Conservation (phyloP, 2,797 vertebrate species). For the Tamandua tetradactyla region DNA sequence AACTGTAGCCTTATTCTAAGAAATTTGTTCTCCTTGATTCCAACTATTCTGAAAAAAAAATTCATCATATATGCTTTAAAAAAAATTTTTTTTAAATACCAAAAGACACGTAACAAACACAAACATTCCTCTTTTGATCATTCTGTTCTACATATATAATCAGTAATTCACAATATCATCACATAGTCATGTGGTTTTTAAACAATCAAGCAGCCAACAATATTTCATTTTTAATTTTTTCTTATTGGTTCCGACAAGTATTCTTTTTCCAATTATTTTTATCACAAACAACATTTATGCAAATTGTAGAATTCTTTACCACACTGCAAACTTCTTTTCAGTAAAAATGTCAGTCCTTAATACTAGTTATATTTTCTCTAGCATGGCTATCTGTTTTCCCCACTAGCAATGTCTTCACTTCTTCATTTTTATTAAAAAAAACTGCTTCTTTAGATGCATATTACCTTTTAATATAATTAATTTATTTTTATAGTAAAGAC, state of each 20-base stretch:
- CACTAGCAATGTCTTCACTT: neutral
- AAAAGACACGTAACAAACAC: too few species aligned
- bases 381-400: slow-evolving; percentile 8
- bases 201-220: neutral
- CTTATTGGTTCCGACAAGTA: slow-evolving; percentile 41
- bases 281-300: neutral
- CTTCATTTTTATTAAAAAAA: neutral
- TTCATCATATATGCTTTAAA: too few species aligned
- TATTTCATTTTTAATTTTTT: slow-evolving; percentile 37
- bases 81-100: too few species aligned
- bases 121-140: too few species aligned
- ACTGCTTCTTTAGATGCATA: neutral
- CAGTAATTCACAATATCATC: too few species aligned
- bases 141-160: too few species aligned
- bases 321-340: slow-evolving; percentile 49
- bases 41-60: neutral
- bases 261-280: slow-evolving; percentile 7
- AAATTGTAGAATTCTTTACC: slow-evolving; percentile 28
- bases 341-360: neutral
- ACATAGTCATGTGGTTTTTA: slow-evolving; percentile 15
- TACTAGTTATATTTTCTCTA: slow-evolving; percentile 45
- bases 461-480: neutral
- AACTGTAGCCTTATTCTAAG: neutral
- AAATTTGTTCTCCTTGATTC: slow-evolving; percentile 19
- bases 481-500: neutral